phyloP scores from a whole-genome alignment of 1,140 invertebrate species.

The Helicoverpa armigera region DNA sequence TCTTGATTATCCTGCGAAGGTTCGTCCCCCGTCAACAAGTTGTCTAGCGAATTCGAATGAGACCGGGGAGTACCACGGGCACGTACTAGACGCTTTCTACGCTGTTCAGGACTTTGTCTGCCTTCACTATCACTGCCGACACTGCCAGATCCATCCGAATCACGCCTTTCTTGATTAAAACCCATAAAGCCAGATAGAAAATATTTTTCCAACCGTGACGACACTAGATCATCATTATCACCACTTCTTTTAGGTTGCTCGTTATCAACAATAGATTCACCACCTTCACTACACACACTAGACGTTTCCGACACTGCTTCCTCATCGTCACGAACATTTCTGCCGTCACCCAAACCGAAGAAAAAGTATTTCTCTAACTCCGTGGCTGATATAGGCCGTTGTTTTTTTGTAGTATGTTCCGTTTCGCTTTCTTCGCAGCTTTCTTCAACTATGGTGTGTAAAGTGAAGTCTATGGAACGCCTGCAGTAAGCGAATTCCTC shows the following conservation, averaged over 20 bases:
- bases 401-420: constrained; percentile 88
- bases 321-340: constrained; percentile 87
- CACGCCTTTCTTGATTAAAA: constrained; percentile 90
- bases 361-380: constrained; percentile 97
- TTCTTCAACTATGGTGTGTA: constrained; percentile 97
- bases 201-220: constrained; percentile 95
- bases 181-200: constrained; percentile 95
- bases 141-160: constrained; percentile 94
- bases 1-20: constrained; percentile 84
- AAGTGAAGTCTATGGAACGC: constrained; percentile 94
- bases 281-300: constrained; percentile 94
- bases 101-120: constrained; percentile 94
- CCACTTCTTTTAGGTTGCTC: constrained; percentile 86
- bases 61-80: constrained; percentile 93
- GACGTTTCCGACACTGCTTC: constrained; percentile 95
- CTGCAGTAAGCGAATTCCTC: constrained; percentile 94
- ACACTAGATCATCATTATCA: constrained; percentile 91
- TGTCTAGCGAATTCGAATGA: constrained; percentile 93
- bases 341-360: constrained; percentile 92
- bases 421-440: constrained; percentile 96
- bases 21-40: constrained; percentile 89
- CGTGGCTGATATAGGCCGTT: constrained; percentile 90
- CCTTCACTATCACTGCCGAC: constrained; percentile 94
- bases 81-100: constrained; percentile 92
- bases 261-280: constrained; percentile 89